Evolutionary conservation across 2,888 invertebrate genomes (phyloP).

Genomic region (Aricia artaxerxes): DNA sequence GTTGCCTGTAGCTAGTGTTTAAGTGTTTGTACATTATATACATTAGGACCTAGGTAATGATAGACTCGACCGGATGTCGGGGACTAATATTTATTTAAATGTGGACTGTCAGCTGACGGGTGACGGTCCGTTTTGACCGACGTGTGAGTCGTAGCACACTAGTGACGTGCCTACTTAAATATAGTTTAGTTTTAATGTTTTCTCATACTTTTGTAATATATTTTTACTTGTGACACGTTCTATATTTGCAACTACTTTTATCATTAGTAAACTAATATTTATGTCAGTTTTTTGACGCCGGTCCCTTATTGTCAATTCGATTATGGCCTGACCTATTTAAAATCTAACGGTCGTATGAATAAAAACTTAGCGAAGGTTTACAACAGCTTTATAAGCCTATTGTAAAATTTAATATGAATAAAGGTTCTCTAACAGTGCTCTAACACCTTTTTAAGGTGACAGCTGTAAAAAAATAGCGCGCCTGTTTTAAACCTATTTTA

Average conservation of each 20-base stretch:
- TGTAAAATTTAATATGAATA: no score
- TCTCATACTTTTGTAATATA: background rate
- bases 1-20: conserved; percentile 49
- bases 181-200: background rate
- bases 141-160: background rate
- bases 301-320: background rate
- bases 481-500: no score
- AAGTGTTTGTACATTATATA: conserved; percentile 41
- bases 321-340: background rate
- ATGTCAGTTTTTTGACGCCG: background rate
- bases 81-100: conserved; percentile 29
- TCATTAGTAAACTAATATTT: background rate
- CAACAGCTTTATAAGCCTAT: no score
- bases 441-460: no score
- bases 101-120: conserved; percentile 23
- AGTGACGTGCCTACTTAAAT: conserved; percentile 18
- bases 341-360: no score
- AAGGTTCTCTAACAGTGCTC: no score
- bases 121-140: conserved; percentile 11
- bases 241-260: background rate
- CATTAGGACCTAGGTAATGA: conserved; percentile 31
- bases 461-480: no score
- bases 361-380: no score
- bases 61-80: conserved; percentile 24
- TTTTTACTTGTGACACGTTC: background rate